phyloP scores from a whole-genome alignment of 1,140 invertebrate species.

The Dendroctonus valens region DNA sequence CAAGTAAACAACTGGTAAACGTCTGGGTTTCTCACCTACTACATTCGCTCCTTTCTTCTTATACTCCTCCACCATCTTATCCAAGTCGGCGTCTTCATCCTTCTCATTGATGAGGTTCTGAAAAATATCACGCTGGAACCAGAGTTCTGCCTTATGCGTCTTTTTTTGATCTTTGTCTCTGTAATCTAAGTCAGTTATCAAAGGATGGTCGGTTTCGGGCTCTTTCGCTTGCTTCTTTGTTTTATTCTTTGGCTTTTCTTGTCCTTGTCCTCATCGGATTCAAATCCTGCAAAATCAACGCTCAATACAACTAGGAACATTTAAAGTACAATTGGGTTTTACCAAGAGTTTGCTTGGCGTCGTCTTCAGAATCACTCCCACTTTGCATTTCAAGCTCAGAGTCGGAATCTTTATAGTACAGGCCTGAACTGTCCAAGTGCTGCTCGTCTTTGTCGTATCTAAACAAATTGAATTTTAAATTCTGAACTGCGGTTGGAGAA shows the following conservation, averaged over 20 bases:
- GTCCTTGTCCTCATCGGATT: slow-evolving; percentile 48
- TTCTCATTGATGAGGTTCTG: slow-evolving; percentile 80
- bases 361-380: slow-evolving; percentile 56
- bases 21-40: slow-evolving; percentile 24
- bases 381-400: slow-evolving; percentile 65
- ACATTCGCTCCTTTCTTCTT: slow-evolving; percentile 66
- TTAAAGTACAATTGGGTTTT: slow-evolving; percentile 4
- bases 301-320: slow-evolving; percentile 5
- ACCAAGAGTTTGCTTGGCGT: slow-evolving; percentile 62
- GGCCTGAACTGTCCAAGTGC: slow-evolving; percentile 69
- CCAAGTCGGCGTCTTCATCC: slow-evolving; percentile 84
- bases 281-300: slow-evolving; percentile 54
- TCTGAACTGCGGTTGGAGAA: not conserved
- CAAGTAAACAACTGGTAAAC: slow-evolving; percentile 9
- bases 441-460: slow-evolving; percentile 68
- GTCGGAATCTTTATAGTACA: slow-evolving; percentile 71
- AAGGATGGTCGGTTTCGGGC: slow-evolving; percentile 62
- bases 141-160: slow-evolving; percentile 75
- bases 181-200: slow-evolving; percentile 81
- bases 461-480: slow-evolving; percentile 48
- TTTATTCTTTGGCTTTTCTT: slow-evolving; percentile 46
- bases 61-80: slow-evolving; percentile 71
- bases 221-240: slow-evolving; percentile 49
- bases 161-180: slow-evolving; percentile 69
- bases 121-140: slow-evolving; percentile 90